phyloP scores from a whole-genome alignment of 2,797 vertebrate species.

The Paguma larvata region DNA sequence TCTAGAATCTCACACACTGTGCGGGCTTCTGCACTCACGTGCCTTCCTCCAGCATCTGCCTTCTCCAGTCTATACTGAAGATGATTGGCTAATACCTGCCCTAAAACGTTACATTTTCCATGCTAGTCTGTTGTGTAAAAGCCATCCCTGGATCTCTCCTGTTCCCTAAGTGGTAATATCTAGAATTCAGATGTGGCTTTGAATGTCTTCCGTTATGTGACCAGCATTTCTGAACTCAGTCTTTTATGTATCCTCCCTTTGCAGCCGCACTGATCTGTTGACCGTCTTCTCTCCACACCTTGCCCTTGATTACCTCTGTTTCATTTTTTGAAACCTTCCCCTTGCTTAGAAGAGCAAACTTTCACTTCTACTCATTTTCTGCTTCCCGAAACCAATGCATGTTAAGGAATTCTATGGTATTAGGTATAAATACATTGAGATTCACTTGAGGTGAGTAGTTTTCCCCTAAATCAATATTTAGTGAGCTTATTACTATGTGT shows the following conservation, averaged over 20 bases:
- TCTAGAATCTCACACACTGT: neutral
- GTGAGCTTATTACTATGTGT: neutral
- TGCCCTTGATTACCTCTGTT: neutral
- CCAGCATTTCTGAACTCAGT: neutral
- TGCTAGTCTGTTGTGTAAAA: neutral
- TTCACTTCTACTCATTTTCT: neutral
- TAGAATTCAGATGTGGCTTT: neutral
- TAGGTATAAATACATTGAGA: neutral
- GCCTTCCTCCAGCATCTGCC: neutral
- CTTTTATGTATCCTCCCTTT: neutral
- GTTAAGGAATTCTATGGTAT: neutral
- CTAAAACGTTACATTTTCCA: neutral
- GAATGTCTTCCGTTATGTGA: neutral
- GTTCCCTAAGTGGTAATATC: neutral
- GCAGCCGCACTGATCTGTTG: neutral
- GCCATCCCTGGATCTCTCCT: neutral
- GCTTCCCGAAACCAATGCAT: neutral
- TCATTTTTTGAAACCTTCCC: neutral
- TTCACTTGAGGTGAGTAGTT: neutral
- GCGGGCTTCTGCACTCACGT: neutral
- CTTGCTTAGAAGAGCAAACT: neutral
- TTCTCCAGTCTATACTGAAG: neutral
- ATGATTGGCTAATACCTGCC: neutral
- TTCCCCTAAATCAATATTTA: neutral
- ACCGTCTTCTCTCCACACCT: neutral